Evolutionary conservation across 2,113 vertebrate species (phyloP), one percentile per base, ranked within the genome.

Genomic region (Bostrychus sinensis): DNA sequence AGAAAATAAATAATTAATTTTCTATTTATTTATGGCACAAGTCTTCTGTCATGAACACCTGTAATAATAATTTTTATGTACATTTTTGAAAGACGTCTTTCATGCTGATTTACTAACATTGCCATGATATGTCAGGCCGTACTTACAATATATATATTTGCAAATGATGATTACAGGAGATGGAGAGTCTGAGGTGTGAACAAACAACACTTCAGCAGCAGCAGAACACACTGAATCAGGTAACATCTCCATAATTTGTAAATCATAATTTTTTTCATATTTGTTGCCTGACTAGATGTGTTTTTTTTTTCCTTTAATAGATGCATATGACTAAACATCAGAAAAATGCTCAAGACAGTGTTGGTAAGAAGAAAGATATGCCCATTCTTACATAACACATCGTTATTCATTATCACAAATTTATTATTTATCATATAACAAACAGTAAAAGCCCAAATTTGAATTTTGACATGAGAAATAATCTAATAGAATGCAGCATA

Each of bases 181-280:
- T 78, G 45, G 75, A 72, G 63, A 68, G 13, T 4, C 39, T 81
- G 16, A 73, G 28, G 73, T 51, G 70, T 67, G 75, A 85, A 46
- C 78, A 84, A 81, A 45, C 61, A 51, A 54, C 70, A 56, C 78
- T 78, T 61, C 54, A 68, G 73, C 75, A 77, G 59, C 80, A 80
- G 70, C 81, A 74, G 55, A 42, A 76, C 1, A 67, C 72, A 68
- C 67, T 86, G 65, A 66, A 56, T n/a, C 78, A 84, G 72, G 85
- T 87, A 79, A 61, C 6, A 7, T 30, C 26, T 23, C 0, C 16
- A n/a, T 43, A 3, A 20, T 13, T 12, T 50, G 1, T 4, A 51
- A n/a, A 51, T 51, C 20, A 22, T 11, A 8, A 23, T 51, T 51
- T 51, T 17, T n/a, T 30, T 17, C 25, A 30, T 51, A 30, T 28